phyloP scores from a whole-genome alignment of 2,888 invertebrate species.

The Papilio gigon region DNA sequence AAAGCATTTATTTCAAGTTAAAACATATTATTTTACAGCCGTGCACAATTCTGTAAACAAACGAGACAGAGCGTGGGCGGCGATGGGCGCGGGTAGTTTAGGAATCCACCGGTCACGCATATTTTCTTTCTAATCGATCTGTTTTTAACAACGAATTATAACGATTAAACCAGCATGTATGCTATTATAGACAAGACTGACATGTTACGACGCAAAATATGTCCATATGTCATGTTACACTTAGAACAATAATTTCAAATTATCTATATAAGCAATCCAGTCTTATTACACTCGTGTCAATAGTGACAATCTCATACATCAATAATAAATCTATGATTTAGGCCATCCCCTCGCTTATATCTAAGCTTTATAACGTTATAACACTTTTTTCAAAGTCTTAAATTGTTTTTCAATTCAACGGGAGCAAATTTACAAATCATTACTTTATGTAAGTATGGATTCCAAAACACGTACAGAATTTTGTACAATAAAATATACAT shows the following conservation, averaged over 20 bases:
- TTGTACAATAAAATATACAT: too few relatives aligned
- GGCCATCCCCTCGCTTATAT: background rate
- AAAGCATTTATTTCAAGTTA: slow-evolving; percentile 51
- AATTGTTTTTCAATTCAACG: background rate
- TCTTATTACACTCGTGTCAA: background rate
- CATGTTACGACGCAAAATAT: background rate
- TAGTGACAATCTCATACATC: too few relatives aligned
- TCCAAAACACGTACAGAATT: too few relatives aligned
- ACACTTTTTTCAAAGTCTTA: background rate
- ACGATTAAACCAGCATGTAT: slow-evolving; percentile 8
- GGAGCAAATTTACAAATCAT: too few relatives aligned
- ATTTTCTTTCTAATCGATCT: slow-evolving; percentile 44
- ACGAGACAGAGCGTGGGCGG: slow-evolving; percentile 67
- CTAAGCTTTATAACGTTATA: background rate
- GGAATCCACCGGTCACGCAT: slow-evolving; percentile 60
- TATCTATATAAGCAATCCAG: background rate
- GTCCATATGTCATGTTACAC: too few relatives aligned
- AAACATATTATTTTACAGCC: slow-evolving; percentile 66
- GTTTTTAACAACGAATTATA: slow-evolving; percentile 32
- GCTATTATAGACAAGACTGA: slow-evolving; percentile 12
- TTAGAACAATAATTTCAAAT: too few relatives aligned
- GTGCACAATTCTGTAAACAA: slow-evolving; percentile 74
- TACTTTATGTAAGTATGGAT: too few relatives aligned
- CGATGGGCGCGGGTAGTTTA: slow-evolving; percentile 58
- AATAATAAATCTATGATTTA: too few relatives aligned